phyloP scores from a whole-genome alignment of 2,888 invertebrate species.

The Dione juno region DNA sequence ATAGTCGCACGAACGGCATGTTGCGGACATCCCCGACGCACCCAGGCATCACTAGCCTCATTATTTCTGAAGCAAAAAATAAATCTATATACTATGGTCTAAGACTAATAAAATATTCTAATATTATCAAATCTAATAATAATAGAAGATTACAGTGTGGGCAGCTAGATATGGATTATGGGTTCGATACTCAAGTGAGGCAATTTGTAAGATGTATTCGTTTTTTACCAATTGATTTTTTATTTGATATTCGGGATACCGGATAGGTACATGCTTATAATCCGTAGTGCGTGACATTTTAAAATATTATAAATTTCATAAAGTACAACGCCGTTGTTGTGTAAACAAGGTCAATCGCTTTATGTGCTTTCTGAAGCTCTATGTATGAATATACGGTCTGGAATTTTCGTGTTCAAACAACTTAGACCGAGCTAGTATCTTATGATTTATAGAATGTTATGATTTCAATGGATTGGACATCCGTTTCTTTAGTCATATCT shows the following conservation, averaged over 20 bases:
- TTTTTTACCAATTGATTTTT: no score
- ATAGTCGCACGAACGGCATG: constrained; percentile 58
- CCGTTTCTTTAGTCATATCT: no score
- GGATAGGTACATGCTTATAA: no score
- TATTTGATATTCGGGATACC: no score
- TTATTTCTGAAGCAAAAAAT: constrained; percentile 45
- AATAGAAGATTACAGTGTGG: no score
- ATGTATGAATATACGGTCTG: not conserved
- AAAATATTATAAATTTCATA: not conserved
- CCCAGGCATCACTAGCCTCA: constrained; percentile 69
- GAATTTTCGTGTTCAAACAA: not conserved
- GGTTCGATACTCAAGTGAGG: no score
- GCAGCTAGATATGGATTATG: no score
- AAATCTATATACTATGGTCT: not conserved
- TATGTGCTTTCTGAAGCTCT: not conserved
- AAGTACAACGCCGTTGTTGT: not conserved
- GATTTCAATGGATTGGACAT: no score
- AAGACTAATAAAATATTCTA: no score
- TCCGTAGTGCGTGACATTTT: not conserved
- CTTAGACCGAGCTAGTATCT: not conserved
- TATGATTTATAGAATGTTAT: no score
- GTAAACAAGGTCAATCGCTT: constrained; percentile 5
- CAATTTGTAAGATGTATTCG: no score
- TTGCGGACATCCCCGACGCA: constrained; percentile 61
- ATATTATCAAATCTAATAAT: no score